A percentile compares a stretch with the other conserved stretches of the same genome.
These are phyloP conservation scores for Ophion ellenae DNA, from an alignment of 2,888 invertebrate species.

Conservation along the genomic window DNA sequence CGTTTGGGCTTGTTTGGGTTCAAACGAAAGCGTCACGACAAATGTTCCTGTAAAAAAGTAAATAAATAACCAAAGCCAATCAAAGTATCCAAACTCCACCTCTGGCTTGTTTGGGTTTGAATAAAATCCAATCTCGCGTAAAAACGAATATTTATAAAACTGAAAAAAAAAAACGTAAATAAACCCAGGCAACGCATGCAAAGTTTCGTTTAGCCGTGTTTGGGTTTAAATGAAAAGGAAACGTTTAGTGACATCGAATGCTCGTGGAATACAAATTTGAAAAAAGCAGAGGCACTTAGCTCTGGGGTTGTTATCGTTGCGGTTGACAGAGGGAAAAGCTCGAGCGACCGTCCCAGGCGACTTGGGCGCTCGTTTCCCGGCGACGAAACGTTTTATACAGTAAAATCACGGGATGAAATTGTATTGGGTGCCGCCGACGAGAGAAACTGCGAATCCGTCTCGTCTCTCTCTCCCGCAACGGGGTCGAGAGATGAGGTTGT, in stretches of 20 bases:
- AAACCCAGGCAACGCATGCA: neutral
- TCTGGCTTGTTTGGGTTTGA: neutral
- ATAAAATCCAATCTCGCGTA: neutral
- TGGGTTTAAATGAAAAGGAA: neutral
- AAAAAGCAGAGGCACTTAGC: neutral
- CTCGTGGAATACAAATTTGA: neutral
- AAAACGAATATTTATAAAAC: neutral
- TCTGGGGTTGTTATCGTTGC: neutral
- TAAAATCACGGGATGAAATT: conserved; percentile 48
- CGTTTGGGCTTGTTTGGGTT: neutral
- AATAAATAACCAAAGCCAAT: neutral
- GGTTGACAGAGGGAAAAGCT: conserved; percentile 34
- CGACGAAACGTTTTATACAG: conserved; percentile 65
- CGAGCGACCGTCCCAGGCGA: conserved; percentile 58
- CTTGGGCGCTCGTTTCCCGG: conserved; percentile 50
- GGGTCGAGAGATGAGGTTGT: conserved; percentile 48
- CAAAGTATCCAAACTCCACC: neutral
- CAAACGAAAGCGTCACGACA: neutral
- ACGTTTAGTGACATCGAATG: neutral
- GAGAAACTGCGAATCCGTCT: neutral
- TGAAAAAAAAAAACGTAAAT: neutral
- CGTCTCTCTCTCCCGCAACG: conserved; percentile 42
- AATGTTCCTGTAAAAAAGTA: neutral
- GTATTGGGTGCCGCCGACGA: conserved; percentile 37
- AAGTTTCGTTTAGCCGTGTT: neutral